phyloP scores from a whole-genome alignment of 2,797 vertebrate genomes.

The Adrianichthys oophorus region DNA sequence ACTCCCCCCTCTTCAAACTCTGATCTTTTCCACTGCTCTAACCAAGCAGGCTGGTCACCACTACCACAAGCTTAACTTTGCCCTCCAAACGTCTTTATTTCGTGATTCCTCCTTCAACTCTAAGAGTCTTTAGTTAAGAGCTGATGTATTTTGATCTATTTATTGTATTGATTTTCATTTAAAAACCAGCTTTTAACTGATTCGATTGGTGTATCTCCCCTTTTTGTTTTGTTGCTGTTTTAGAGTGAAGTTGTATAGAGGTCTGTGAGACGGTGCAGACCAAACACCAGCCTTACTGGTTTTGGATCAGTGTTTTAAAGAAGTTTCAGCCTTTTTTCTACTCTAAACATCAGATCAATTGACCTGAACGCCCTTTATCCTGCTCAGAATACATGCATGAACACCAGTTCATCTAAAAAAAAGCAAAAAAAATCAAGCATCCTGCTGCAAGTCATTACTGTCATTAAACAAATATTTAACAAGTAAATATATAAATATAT shows the following conservation, averaged over 20 bases:
- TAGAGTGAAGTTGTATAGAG: conserved; percentile 71
- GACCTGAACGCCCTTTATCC: conserved; percentile 68
- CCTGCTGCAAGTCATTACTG: conserved; percentile 67
- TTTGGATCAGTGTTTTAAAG: conserved; percentile 60
- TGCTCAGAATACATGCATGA: conserved; percentile 80
- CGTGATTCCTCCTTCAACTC: conserved; percentile 37
- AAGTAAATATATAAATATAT: conserved; percentile 62
- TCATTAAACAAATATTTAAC: conserved; percentile 36
- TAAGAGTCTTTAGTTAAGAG: conserved; percentile 67
- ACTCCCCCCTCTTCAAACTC: conserved; percentile 12
- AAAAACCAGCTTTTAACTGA: conserved; percentile 64
- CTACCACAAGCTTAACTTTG: conserved; percentile 42
- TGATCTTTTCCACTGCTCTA: conserved; percentile 47
- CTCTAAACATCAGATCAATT: conserved; percentile 57
- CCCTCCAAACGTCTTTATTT: conserved; percentile 47
- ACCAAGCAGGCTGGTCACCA: conserved; percentile 24
- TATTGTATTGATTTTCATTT: conserved; percentile 59
- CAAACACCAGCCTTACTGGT: conserved; percentile 52
- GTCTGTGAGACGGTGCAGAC: conserved; percentile 28
- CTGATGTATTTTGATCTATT: conserved; percentile 56
- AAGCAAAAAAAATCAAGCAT: conserved; percentile 37
- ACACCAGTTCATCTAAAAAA: conserved; percentile 63
- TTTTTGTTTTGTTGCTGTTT: conserved; percentile 16
- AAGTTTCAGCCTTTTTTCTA: conserved; percentile 65
- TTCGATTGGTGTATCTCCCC: conserved; percentile 62